These are phyloP conservation scores for Peromyscus eremicus DNA, from an alignment of 2,797 vertebrate species.

Conservation along the genomic window DNA sequence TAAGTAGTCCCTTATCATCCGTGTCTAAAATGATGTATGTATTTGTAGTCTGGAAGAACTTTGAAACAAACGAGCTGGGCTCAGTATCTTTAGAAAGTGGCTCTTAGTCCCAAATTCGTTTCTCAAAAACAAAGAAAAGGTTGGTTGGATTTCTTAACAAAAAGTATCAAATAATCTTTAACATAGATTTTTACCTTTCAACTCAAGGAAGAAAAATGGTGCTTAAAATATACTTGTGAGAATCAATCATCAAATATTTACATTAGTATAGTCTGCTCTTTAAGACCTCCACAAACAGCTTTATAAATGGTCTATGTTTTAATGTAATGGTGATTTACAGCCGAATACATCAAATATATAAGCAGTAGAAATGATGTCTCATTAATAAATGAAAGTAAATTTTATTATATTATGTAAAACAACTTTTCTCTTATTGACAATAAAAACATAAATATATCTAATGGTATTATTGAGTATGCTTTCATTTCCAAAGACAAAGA, in stretches of 20 bases:
- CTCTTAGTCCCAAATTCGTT: neutral
- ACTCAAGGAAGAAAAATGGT: neutral
- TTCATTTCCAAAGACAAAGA: constrained; percentile 17
- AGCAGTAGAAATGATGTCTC: neutral
- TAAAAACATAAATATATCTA: neutral
- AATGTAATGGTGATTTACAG: too few relatives aligned
- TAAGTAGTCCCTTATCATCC: too few relatives aligned
- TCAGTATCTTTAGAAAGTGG: neutral
- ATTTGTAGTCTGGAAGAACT: neutral
- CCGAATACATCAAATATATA: neutral
- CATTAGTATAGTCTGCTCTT: neutral
- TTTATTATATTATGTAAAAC: neutral
- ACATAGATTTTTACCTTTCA: neutral
- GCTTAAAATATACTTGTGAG: neutral
- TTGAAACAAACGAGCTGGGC: neutral
- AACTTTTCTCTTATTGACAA: neutral
- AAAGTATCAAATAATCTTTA: neutral
- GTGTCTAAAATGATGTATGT: neutral
- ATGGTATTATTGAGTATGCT: neutral
- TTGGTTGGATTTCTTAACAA: neutral
- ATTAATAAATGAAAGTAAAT: neutral
- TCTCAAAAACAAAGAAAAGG: neutral
- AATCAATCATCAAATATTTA: neutral
- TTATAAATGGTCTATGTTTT: neutral
- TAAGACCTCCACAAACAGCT: neutral